Evolutionary conservation across 2,888 invertebrate species (phyloP).

Genomic region (Molanna angustata): DNA sequence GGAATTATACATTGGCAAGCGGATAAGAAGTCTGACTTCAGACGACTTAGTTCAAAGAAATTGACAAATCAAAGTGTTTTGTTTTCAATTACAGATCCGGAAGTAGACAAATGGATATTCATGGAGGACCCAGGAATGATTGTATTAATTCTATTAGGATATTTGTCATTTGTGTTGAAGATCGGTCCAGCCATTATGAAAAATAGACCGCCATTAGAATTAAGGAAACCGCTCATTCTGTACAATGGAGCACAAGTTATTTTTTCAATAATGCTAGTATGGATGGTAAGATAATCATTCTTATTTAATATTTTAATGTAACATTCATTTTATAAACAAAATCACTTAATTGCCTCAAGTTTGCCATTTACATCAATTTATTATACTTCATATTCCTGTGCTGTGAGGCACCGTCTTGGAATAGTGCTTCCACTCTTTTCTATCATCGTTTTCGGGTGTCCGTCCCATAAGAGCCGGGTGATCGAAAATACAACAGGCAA

Average conservation of each 20-base stretch:
- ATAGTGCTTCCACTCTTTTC: too few species aligned
- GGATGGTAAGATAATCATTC: slow-evolving; percentile 57
- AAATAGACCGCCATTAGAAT: slow-evolving; percentile 64
- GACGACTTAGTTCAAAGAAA: too few species aligned
- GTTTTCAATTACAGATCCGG: slow-evolving; percentile 57
- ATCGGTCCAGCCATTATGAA: slow-evolving; percentile 74
- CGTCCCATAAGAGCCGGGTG: too few species aligned
- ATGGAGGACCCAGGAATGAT: slow-evolving; percentile 74
- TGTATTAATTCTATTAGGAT: slow-evolving; percentile 59
- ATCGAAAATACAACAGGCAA: too few species aligned
- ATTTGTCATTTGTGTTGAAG: slow-evolving; percentile 67
- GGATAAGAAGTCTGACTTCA: too few species aligned
- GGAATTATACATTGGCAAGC: too few species aligned
- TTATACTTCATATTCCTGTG: too few species aligned
- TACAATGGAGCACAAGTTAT: slow-evolving; percentile 89
- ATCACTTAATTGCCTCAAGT: too few species aligned
- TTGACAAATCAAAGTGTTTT: too few species aligned
- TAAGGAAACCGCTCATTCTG: slow-evolving; percentile 69
- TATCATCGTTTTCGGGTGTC: too few species aligned
- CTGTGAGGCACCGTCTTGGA: too few species aligned
- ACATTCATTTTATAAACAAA: neutral
- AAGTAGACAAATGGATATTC: slow-evolving; percentile 74
- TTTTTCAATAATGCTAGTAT: slow-evolving; percentile 73
- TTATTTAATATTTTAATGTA: neutral
- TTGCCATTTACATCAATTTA: too few species aligned